Base-by-base conservation (phyloP, 2,113 vertebrate genomes). In the Tyto alba region DNA sequence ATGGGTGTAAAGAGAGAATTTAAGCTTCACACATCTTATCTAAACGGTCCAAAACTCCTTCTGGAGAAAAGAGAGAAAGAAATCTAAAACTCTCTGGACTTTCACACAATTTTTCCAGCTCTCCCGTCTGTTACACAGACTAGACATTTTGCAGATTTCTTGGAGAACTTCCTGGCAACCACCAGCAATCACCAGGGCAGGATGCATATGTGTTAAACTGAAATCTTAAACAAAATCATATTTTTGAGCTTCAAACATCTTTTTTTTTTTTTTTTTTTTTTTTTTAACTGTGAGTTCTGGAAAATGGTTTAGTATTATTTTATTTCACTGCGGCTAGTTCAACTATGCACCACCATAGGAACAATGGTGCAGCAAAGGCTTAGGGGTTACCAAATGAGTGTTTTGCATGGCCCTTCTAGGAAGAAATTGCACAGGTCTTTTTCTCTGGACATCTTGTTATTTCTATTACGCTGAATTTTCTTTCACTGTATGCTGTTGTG, bases 111-210 rank as follows among this genome's bases (percentile, higher is more conserved):
- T 96, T 91, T 89, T 79, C 93, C 89, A 95, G 86, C 85, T 92
- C 84, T 96, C 80, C 90, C 69, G 84, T 92, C 92, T 95, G 95
- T 89, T 96, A 96, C 77, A 93, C 94, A 95, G 86, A 87, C 86
- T 89, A 96, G 94, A 95, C 95, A 85, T 93, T 95, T 94, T 96
- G 87, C 94, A 97, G 95, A 96, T 97, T 96, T 96, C 93, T 96
- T 88, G 93, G 71, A 96, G 84, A 95, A 95, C 93, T 93, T 97
- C 95, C 96, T 96, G 94, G 94, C 95, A 96, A 94, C 84, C 87
- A 95, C 86, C 69, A 95, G 91, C 94, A 95, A 91, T 95, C 96
- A 92, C 90, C 90, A 97, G 96, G 89, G 90, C 96, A 95, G 77
- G 90, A 96, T 93, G 74, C 95, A 95, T 91, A 93, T 95, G 95